Evolutionary conservation across 2,888 invertebrate genomes (phyloP).

Genomic region (Drosophila diplacantha): DNA sequence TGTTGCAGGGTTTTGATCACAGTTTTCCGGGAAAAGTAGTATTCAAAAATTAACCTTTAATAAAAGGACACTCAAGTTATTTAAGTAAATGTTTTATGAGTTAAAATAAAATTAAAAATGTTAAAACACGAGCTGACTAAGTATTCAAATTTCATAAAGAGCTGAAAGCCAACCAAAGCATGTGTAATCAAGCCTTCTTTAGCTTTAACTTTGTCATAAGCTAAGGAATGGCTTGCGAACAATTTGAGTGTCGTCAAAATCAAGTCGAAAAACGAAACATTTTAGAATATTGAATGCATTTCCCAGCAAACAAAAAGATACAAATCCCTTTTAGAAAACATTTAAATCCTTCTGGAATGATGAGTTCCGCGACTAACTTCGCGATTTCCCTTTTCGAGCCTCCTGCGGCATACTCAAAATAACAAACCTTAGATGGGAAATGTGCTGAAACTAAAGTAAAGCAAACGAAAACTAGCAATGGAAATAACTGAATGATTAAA

Average conservation of each 20-base stretch:
- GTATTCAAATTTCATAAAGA: not conserved
- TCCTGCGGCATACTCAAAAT: slow-evolving; percentile 33
- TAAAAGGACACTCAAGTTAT: slow-evolving; percentile 7
- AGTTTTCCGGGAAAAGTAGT: slow-evolving; percentile 10
- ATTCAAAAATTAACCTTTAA: slow-evolving; percentile 7
- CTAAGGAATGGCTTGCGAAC: not conserved
- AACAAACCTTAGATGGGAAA: slow-evolving; percentile 10
- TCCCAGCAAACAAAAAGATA: not conserved
- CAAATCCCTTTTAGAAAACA: not conserved
- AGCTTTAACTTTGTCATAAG: not conserved
- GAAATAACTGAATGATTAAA: not conserved
- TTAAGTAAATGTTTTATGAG: slow-evolving; percentile 1
- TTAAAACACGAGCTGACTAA: not conserved
- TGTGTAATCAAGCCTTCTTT: not conserved
- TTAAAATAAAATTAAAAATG: not conserved
- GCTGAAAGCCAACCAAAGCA: not conserved
- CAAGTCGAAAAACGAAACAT: not conserved
- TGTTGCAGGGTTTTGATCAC: slow-evolving; percentile 8
- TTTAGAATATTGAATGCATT: slow-evolving; percentile 1
- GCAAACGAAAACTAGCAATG: slow-evolving; percentile 4
- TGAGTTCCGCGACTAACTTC: slow-evolving; percentile 22
- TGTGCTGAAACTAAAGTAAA: slow-evolving; percentile 1
- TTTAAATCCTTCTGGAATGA: slow-evolving; percentile 19
- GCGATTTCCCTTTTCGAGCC: slow-evolving; percentile 15
- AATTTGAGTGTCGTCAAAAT: slow-evolving; percentile 6